Base-by-base conservation (phyloP, 2,113 vertebrate genomes). In the Panthera tigris region DNA sequence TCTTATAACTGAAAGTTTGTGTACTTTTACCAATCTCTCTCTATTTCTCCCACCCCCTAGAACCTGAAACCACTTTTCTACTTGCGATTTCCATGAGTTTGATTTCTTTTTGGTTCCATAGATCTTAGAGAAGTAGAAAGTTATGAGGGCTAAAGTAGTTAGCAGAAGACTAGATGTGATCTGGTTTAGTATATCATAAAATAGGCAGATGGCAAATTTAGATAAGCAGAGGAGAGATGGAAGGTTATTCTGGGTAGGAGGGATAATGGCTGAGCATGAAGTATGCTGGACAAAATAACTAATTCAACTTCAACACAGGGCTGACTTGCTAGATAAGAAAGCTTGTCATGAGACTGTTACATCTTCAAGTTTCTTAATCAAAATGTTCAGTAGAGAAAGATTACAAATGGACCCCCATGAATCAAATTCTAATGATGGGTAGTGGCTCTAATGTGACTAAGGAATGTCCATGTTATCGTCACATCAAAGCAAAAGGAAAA, bases 361-460 rank as follows among this genome's bases (percentile, higher is more conserved):
- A 76, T 92, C 69, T 81, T 86, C 25, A 81, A 76, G 5, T 82
- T 91, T 81, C 41, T 89, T 82, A 85, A 73, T 83, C 66, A 89
- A 21, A 96, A 90, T 89, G 23, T 45, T 50, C 33, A 89, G 55
- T 27, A 92, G 16, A 68, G 69, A 95, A 93, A 85, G 21, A 50
- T 68, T 66, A 84, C n/a, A 69, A 87, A 93, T 91, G 57, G 95
- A 76, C 45, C 55, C 69, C 63, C 45, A 73, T 39, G 63, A 91
- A 89, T 31, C 50, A 94, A 94, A 89, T 94, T 89, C 63, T 78
- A 88, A 89, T 33, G 18, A 61, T 63, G 0, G n/a, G 4, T 29
- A 82, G n/a, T 94, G 48, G 31, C n/a, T 71, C 85, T 81, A 90
- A 89, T 13, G 27, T 79, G 91, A 86, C 41, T 95, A 81, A 97